Base-by-base conservation (phyloP, 2,888 invertebrate species). In the Coenonympha glycerion region DNA sequence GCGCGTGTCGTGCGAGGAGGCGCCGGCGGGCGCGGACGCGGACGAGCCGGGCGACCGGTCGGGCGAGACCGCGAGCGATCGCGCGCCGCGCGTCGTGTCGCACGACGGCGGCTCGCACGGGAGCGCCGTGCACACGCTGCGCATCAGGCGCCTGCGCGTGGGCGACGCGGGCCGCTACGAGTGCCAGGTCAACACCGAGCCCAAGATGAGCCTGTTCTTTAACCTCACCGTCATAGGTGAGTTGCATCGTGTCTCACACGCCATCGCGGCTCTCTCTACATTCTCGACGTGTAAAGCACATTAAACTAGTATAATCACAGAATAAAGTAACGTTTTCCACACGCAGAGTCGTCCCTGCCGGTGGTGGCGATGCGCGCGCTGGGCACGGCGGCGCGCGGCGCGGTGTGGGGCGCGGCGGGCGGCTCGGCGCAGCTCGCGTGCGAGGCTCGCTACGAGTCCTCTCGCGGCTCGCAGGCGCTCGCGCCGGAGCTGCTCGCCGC, bases 171-270 rank as follows among this genome's bases (percentile, higher is more conserved):
- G 93, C 55, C 88, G 89, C 58, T 92, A 92, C 80, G 92, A 92
- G 83, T 92, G 92, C 67, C 92, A 92, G 79, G 89, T 92, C 65
- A 92, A 92, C 79, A 92, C 92, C 1, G 92, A 92, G 66, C 92
- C 92, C 30, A 92, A 92, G 75, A 90, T 92, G 82, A 92, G 91
- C 81, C 87, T 90, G 60, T 90, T 90, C 63, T 89, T 91, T 64
- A 89, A 89, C 64, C 88, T 92, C 44, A 88, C 88, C 9, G 91
- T 92, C 19, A 74, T 89, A 63, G 91, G 92, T 92, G 65, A 72
- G 81, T 65, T n/a, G 26, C 3, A 2, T 6, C 9, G 6, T 6
- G 30, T 11, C 15, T 13, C 1, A 3, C 2, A 34, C 31, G 3
- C 55, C n/a, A n/a, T n/a, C n/a, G n/a, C n/a, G n/a, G n/a, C n/a